Conservation (phyloP, 2,113 vertebrate genomes). For the Pachycephala philippinensis region DNA sequence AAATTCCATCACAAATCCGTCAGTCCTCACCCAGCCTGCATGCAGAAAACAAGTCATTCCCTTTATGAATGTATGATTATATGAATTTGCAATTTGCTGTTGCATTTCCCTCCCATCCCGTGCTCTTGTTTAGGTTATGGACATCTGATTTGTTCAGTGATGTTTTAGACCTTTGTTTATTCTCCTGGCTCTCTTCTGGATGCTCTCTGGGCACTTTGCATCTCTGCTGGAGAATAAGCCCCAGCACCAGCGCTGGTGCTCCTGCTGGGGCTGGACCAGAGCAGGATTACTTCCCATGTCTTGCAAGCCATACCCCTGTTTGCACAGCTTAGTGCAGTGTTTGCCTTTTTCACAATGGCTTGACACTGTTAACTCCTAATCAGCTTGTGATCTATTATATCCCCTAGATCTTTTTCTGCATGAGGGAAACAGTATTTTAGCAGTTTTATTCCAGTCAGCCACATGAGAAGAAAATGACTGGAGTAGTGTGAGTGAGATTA, state of each 20-base stretch:
- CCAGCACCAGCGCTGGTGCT: not conserved
- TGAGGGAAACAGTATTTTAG: constrained; percentile 61
- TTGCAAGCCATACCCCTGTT: constrained; percentile 39
- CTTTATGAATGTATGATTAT: not conserved
- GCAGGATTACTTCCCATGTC: constrained; percentile 8
- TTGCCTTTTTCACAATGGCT: constrained; percentile 64
- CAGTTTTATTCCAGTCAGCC: constrained; percentile 50
- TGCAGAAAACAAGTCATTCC: not conserved
- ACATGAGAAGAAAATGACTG: constrained; percentile 55
- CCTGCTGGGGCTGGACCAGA: not conserved
- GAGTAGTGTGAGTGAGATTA: constrained; percentile 59
- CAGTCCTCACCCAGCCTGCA: not conserved
- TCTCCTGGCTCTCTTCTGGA: not conserved
- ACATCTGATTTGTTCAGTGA: not conserved
- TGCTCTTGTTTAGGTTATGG: not conserved
- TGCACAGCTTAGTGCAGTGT: constrained; percentile 63
- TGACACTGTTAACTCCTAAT: constrained; percentile 67
- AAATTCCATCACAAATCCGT: not conserved
- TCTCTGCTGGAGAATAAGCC: not conserved
- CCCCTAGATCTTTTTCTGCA: constrained; percentile 61
- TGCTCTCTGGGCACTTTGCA: not conserved
- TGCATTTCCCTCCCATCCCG: rapidly evolving
- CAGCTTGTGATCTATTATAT: constrained; percentile 67
- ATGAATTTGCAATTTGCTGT: not conserved
- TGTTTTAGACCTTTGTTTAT: not conserved